Evolutionary conservation across 2,113 vertebrate species (phyloP).

Genomic region (Bungarus multicinctus): DNA sequence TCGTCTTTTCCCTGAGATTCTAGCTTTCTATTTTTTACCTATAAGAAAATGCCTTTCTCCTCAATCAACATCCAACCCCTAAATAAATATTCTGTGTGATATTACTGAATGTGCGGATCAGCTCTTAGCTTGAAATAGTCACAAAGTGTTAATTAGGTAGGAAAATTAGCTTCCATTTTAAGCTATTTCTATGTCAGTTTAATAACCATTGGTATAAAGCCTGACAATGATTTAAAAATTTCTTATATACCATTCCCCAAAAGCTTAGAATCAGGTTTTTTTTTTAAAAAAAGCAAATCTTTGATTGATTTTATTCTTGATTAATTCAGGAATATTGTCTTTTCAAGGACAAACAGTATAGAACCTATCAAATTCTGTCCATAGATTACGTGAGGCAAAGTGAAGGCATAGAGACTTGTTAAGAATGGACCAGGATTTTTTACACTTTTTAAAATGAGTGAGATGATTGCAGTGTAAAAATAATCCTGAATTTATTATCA

Average conservation of each 20-base stretch:
- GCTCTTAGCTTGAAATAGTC: conserved; percentile 5
- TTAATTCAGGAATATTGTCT: not conserved
- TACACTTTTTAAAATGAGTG: not conserved
- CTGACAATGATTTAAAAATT: not conserved
- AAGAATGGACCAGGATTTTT: fast-evolving
- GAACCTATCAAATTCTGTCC: not conserved
- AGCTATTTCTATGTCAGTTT: not conserved
- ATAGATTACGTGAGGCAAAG: fast-evolving
- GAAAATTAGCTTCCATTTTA: not conserved
- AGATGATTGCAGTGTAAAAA: not conserved
- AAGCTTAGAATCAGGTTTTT: conserved; percentile 24
- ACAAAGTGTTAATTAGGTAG: conserved; percentile 16
- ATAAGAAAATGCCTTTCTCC: not conserved
- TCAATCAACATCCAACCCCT: not conserved
- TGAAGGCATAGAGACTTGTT: not conserved
- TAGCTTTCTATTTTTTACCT: not conserved
- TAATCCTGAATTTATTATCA: not conserved
- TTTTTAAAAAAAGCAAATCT: not conserved
- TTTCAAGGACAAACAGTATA: not conserved
- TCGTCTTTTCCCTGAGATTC: not conserved
- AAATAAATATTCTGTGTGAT: not conserved
- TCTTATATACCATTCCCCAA: not conserved
- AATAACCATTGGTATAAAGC: not conserved
- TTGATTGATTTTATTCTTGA: conserved; percentile 19
- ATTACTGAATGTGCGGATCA: not conserved